Conservation (phyloP, 1,140 invertebrate genomes). For the Pemphigus obesinymphae region DNA sequence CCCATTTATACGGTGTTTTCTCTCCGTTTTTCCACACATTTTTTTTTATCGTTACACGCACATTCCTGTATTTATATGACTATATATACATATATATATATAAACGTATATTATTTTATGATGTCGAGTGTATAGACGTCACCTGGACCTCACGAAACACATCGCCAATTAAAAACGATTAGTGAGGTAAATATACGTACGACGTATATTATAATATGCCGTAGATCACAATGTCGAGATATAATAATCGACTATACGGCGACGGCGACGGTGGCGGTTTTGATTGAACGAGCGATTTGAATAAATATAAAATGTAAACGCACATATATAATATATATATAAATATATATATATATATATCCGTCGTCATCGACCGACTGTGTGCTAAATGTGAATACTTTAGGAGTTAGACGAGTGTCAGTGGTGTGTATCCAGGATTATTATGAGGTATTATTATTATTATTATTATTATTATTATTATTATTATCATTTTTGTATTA, state of each 20-base stretch:
- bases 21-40: no score
- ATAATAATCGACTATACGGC: not conserved
- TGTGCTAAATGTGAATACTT: no score
- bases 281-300: slow-evolving; percentile 10
- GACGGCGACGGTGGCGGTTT: not conserved
- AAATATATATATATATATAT: not conserved
- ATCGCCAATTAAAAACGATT: slow-evolving; percentile 29
- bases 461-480: no score
- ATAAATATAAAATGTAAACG: not conserved
- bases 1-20: no score
- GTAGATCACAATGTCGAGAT: not conserved
- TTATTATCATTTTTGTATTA: no score
- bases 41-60: no score
- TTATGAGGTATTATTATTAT: no score
- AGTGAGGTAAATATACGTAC: not conserved
- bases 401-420: not conserved
- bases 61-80: no score
- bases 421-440: no score
- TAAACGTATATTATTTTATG: no score
- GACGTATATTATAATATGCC: not conserved
- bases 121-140: no score
- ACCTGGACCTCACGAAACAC: not conserved
- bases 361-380: not conserved
- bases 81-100: no score
- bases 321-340: not conserved